These are phyloP conservation scores for Onchidella celtica DNA, from an alignment of 2,888 invertebrate species.

Conservation along the genomic window DNA sequence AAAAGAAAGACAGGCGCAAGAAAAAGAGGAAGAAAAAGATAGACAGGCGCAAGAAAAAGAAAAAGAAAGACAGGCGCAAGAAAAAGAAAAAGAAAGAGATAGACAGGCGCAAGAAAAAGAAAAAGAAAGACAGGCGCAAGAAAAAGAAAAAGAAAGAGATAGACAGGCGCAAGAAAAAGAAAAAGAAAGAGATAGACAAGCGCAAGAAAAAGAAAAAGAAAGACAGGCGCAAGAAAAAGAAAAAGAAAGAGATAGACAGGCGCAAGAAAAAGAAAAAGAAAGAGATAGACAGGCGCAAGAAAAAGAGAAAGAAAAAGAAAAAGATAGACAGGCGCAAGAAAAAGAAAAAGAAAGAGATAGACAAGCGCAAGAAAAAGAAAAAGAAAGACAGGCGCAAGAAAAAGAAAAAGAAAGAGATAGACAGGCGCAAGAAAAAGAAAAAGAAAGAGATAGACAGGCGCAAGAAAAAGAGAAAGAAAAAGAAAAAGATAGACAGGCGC, in stretches of 20 bases:
- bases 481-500: neutral
- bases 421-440: neutral
- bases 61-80: neutral
- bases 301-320: neutral
- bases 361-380: constrained; percentile 25
- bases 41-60: neutral
- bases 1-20: neutral
- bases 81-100: neutral
- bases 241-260: neutral
- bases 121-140: neutral
- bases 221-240: neutral
- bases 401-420: neutral
- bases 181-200: too few species aligned
- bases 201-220: neutral
- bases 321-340: neutral
- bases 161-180: constrained; percentile 34
- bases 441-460: too few species aligned
- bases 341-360: constrained; percentile 5
- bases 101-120: neutral
- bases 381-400: too few species aligned
- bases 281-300: neutral
- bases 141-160: constrained; percentile 3
- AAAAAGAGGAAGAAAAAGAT: neutral
- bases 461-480: neutral
- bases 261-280: neutral